Conservation (phyloP, 2,113 vertebrate species). For the Equus przewalskii region DNA sequence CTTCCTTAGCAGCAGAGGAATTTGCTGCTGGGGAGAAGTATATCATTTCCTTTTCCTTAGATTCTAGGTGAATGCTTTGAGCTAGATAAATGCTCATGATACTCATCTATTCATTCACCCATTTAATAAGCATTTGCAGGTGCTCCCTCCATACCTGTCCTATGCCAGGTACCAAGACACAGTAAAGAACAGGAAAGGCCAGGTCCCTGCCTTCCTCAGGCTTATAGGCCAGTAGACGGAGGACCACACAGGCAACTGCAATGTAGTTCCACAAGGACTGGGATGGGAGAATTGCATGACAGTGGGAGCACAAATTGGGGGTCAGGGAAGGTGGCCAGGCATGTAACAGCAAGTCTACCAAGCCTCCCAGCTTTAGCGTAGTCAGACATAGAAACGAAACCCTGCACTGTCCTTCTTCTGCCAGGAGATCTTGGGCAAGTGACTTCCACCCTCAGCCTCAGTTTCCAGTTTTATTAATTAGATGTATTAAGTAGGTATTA, state of each 20-base stretch:
- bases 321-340: too few relatives aligned
- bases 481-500: neutral
- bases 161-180: neutral
- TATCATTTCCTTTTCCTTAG: neutral
- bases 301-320: neutral
- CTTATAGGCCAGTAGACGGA: neutral
- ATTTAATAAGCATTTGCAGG: neutral
- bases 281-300: fast-evolving
- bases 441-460: neutral
- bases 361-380: neutral
- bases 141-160: neutral
- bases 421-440: neutral
- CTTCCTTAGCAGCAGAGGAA: neutral
- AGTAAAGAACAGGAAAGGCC: neutral
- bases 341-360: too few relatives aligned
- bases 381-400: neutral
- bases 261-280: neutral
- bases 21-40: neutral
- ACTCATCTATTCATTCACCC: neutral
- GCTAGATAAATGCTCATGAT: neutral
- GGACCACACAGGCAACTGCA: neutral
- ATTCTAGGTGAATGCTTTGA: neutral
- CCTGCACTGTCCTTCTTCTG: neutral
- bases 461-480: neutral
- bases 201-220: neutral